Percentiles rank a stretch among this genome's conserved stretches.
phyloP scores from a whole-genome alignment of 2,888 invertebrate genomes.

The Tineola bisselliella region DNA sequence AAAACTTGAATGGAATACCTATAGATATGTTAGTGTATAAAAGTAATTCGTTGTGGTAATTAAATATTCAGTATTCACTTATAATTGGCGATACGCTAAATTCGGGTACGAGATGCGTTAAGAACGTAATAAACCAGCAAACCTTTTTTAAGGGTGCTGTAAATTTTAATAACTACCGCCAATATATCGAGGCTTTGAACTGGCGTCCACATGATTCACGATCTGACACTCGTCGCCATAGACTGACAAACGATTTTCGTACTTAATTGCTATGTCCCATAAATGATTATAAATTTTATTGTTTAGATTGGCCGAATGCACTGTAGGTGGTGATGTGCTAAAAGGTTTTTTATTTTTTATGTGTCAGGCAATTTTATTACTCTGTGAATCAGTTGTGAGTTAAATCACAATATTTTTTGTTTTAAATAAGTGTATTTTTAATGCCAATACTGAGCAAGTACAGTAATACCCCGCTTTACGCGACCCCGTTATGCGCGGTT shows the following conservation, averaged over 20 bases:
- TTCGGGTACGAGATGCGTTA: conserved; percentile 25
- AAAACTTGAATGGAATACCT: no score
- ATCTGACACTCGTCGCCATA: background rate
- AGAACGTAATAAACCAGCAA: conserved; percentile 28
- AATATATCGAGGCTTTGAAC: conserved; percentile 28
- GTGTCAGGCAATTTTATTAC: background rate
- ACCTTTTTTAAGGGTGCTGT: conserved; percentile 27
- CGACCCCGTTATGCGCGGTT: no score
- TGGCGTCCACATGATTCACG: conserved; percentile 3
- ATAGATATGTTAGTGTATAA: no score
- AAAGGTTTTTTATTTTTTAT: background rate
- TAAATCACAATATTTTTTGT: background rate
- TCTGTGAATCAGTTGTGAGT: background rate
- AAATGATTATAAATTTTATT: conserved; percentile 16
- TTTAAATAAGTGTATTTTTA: background rate
- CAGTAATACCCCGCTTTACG: no score
- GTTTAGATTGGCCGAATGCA: conserved; percentile 14
- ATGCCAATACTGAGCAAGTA: no score
- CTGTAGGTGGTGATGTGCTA: conserved; percentile 13
- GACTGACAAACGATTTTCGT: conserved; percentile 1
- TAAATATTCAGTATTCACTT: background rate
- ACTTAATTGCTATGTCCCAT: conserved; percentile 8
- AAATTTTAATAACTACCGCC: conserved; percentile 34
- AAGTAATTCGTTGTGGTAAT: background rate
- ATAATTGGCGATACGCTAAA: conserved; percentile 27